Evolutionary conservation across 2,797 vertebrate genomes (phyloP), one percentile per base, ranked within the genome.

Genomic region (Hirundo rustica): DNA sequence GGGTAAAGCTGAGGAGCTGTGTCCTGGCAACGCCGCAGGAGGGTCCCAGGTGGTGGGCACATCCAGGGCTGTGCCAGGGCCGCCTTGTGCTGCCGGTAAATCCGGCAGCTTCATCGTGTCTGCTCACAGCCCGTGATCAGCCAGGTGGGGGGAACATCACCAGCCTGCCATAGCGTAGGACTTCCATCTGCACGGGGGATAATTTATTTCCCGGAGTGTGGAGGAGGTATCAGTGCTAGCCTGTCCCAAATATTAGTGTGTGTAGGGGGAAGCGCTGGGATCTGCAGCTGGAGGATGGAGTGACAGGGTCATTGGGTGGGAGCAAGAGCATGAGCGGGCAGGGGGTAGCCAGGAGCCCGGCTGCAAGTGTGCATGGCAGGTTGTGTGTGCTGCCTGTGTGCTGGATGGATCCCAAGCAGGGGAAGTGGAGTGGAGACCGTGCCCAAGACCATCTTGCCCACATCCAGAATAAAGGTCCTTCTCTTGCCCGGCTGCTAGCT

Each of bases 101-200:
- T 58, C 20, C 1, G 0, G 25, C 4, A 3, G 75, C 78, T 85
- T 80, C 40, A 4, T 66, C 0, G 3, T 36, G 75, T 74, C 74
- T 82, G 51, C 72, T 87, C 16, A 1, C 54, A 89, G 92, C 44
- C 72, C 1, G 1, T 58, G 48, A 78, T 83, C 66, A 71, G 22
- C 78, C 3, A 6, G 64, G 18, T 20, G 3, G 75, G 48, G 75
- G 93, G 42, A 83, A 89, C 45, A 48, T 47, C 18, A 22, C 10
- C n/a, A 74, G 65, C 50, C 40, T 70, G 25, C 68, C 7, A 2
- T 16, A 83, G 85, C 0, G 2, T 75, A 54, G 72, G 61, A 51
- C 70, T 90, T 75, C 70, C 51, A 88, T 70, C 76, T 81, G 50
- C 40, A n/a, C 17, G n/a, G 30, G 25, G 68, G 21, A 73, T 77